These are phyloP conservation scores for Ennomos fuscantarius DNA, from an alignment of 2,888 invertebrate genomes.

Conservation along the genomic window DNA sequence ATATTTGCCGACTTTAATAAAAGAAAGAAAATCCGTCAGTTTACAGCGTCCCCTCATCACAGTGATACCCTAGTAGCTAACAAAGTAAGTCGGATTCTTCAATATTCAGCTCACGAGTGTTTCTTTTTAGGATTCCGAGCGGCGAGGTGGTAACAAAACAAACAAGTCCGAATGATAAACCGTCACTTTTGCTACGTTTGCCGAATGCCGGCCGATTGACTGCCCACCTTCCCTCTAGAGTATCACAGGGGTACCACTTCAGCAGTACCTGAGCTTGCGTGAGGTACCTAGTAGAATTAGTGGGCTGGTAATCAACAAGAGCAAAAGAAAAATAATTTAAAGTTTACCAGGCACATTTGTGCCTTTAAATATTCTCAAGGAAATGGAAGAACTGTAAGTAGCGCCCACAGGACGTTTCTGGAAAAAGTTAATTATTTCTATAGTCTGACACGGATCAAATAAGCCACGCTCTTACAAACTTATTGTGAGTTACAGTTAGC, in stretches of 20 bases:
- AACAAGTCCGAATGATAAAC: constrained; percentile 38
- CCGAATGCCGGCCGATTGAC: constrained; percentile 26
- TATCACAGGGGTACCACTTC: background rate
- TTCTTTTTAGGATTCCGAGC: constrained; percentile 34
- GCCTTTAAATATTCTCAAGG: no score
- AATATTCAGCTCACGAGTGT: constrained; percentile 35
- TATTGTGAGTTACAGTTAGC: no score
- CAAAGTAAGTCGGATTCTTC: constrained; percentile 4
- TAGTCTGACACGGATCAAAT: no score
- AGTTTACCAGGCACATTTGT: no score
- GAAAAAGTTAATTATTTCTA: no score
- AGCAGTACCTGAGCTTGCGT: constrained; percentile 5
- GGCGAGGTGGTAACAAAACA: constrained; percentile 36
- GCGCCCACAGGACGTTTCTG: no score
- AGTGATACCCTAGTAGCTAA: background rate
- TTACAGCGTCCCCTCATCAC: background rate
- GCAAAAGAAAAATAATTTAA: no score
- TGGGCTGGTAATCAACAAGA: no score
- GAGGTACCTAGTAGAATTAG: no score
- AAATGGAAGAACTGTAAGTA: no score
- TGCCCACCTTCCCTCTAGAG: constrained; percentile 16
- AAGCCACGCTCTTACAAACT: no score
- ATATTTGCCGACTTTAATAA: background rate
- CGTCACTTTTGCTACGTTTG: constrained; percentile 32
- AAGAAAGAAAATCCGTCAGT: constrained; percentile 1